phyloP scores from a whole-genome alignment of 35 echinoderm and acorn worm genomes.

The Apostichopus japonicus region DNA sequence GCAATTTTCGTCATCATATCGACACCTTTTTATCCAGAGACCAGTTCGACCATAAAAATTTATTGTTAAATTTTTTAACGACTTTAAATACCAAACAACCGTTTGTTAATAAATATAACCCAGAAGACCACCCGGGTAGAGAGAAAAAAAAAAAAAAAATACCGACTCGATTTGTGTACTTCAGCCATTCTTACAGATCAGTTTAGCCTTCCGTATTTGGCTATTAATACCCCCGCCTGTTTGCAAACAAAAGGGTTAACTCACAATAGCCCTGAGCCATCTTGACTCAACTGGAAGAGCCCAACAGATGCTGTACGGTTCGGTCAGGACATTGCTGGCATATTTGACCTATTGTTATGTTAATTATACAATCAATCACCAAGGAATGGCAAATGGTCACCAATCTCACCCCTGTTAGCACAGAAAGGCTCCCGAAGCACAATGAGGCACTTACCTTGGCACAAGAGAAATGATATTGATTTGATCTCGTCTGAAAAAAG shows the following conservation, averaged over 20 bases:
- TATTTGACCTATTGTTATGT: conserved; percentile 16
- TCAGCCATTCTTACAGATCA: not conserved
- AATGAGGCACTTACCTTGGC: not conserved
- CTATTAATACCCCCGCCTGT: conserved; percentile 43
- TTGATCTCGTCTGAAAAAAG: not conserved
- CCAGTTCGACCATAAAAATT: not conserved
- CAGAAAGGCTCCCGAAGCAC: not conserved
- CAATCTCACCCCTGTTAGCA: not conserved
- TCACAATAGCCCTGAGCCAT: conserved; percentile 41
- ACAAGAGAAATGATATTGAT: not conserved
- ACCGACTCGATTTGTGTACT: no score
- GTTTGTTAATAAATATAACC: not conserved
- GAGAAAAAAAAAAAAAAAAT: no score
- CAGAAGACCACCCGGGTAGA: not conserved
- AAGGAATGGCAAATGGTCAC: not conserved
- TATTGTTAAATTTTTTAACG: not conserved
- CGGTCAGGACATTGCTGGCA: not conserved
- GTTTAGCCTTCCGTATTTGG: not conserved
- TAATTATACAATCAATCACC: conserved; percentile 27
- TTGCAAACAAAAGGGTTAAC: conserved; percentile 24
- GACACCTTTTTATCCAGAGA: not conserved
- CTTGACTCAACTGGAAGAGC: conserved; percentile 22
- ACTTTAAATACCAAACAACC: not conserved
- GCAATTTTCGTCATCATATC: no score
- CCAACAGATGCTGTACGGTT: not conserved